phyloP scores from a whole-genome alignment of 2,113 vertebrate species.

The Aviceda subcristata region DNA sequence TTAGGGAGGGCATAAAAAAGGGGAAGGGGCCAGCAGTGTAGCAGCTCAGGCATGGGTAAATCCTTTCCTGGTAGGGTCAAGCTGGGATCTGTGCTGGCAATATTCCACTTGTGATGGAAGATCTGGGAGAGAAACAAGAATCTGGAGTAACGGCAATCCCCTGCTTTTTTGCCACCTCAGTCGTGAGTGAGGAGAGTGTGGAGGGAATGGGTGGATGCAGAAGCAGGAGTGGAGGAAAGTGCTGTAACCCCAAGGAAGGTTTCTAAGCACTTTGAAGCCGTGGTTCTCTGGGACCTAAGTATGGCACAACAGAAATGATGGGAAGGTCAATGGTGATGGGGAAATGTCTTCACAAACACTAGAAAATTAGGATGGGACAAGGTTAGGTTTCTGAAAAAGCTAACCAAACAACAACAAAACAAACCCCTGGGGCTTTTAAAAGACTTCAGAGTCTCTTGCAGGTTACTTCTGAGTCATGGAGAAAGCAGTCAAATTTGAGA shows the following conservation, averaged over 20 bases:
- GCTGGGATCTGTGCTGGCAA: background rate
- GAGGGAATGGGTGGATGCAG: background rate
- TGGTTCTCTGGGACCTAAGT: background rate
- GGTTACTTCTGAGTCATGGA: background rate
- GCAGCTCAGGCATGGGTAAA: background rate
- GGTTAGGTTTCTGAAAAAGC: background rate
- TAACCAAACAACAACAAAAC: background rate
- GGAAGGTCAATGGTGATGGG: background rate
- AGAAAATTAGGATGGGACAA: background rate
- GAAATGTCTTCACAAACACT: background rate
- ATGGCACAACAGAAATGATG: background rate
- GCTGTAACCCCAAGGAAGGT: background rate
- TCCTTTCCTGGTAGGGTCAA: background rate
- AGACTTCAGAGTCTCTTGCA: background rate
- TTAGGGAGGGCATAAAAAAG: background rate
- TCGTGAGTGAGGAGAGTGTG: rapidly evolving
- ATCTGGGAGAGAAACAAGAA: background rate
- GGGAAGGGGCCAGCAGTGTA: background rate
- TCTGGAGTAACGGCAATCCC: background rate
- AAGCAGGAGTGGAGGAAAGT: background rate
- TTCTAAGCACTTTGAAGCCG: background rate
- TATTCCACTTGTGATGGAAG: background rate
- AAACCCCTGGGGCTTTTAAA: background rate
- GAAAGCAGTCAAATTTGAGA: background rate
- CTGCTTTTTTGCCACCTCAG: background rate